Conservation (phyloP, 2,113 vertebrate species). For the Vireo altiloquus region DNA sequence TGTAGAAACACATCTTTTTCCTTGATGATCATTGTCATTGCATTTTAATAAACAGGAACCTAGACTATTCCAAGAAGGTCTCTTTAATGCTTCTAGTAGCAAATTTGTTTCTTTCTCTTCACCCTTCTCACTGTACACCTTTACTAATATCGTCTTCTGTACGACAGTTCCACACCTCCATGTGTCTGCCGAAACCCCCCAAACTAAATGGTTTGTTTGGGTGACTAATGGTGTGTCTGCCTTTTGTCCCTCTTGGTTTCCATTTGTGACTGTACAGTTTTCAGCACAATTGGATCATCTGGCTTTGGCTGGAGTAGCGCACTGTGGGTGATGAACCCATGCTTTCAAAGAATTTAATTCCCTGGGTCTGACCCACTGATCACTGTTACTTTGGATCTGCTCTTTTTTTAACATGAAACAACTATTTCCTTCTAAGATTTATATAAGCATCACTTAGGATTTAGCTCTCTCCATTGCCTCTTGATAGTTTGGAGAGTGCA, state of each 20-base stretch:
- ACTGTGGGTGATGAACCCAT: neutral
- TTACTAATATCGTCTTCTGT: neutral
- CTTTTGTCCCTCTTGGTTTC: neutral
- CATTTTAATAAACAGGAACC: neutral
- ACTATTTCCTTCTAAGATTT: neutral
- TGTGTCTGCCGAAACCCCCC: neutral
- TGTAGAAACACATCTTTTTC: neutral
- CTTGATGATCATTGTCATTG: neutral
- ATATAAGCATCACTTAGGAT: neutral
- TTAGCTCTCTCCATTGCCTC: neutral
- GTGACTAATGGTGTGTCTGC: neutral
- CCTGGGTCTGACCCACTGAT: neutral
- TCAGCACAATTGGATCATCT: neutral
- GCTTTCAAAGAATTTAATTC: neutral
- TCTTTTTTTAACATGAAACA: neutral
- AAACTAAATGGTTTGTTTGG: neutral
- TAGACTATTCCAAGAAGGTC: neutral
- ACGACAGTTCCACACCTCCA: neutral
- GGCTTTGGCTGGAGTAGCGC: neutral
- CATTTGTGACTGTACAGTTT: neutral
- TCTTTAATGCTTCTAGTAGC: neutral
- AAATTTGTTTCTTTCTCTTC: neutral
- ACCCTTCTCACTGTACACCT: fast-evolving
- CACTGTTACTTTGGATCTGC: neutral
- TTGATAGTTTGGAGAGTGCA: neutral